These are phyloP conservation scores for Agriopis marginaria DNA, from an alignment of 2,888 invertebrate species.

Conservation along the genomic window DNA sequence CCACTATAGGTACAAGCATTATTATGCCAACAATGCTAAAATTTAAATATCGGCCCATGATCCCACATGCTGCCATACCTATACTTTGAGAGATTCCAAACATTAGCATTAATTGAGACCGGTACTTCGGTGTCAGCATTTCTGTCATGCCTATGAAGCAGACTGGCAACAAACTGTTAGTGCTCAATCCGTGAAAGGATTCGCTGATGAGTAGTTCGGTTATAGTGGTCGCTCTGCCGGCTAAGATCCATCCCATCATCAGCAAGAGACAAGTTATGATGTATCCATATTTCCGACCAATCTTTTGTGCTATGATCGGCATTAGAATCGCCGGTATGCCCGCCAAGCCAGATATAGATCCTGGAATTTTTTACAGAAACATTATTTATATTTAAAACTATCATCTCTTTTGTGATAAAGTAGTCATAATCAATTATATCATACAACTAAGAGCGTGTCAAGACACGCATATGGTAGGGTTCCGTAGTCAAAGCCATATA, in stretches of 20 bases:
- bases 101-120: not conserved
- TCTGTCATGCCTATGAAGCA: slow-evolving; percentile 5
- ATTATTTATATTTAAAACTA: not conserved
- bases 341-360: slow-evolving; percentile 16
- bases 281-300: slow-evolving; percentile 14
- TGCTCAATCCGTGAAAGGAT: slow-evolving; percentile 14
- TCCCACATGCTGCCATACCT: too few relatives aligned
- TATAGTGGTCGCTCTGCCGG: slow-evolving; percentile 1
- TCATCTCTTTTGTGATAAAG: not conserved
- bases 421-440: too few relatives aligned
- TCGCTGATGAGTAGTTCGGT: slow-evolving; percentile 11
- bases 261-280: slow-evolving; percentile 6
- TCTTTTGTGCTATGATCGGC: slow-evolving; percentile 14
- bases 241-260: slow-evolving; percentile 4
- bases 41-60: too few relatives aligned
- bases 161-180: slow-evolving; percentile 12
- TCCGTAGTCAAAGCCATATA: too few relatives aligned
- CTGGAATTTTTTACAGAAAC: not conserved
- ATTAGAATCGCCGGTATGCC: slow-evolving; percentile 17
- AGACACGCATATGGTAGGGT: too few relatives aligned
- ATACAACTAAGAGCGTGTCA: too few relatives aligned
- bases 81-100: too few relatives aligned
- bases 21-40: too few relatives aligned
- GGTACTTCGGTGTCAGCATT: slow-evolving; percentile 16
- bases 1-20: too few relatives aligned